Percentiles rank a stretch among this genome's conserved stretches.
Conservation (phyloP, 2,888 invertebrate genomes). For the Lithophane semibrunnea region DNA sequence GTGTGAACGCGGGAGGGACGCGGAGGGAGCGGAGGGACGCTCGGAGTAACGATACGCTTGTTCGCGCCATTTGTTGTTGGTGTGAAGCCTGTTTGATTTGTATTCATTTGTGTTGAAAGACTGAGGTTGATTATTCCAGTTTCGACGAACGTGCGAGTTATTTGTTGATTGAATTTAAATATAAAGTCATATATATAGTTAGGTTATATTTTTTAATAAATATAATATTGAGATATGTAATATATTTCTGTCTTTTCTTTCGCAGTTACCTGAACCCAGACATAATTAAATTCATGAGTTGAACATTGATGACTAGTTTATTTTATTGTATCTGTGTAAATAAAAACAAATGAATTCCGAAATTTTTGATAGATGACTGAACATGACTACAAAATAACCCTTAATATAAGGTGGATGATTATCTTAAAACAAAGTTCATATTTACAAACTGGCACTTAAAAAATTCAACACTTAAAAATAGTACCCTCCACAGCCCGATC, state of each 20-base stretch:
- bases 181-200: slow-evolving; percentile 91
- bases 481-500: slow-evolving; percentile 25
- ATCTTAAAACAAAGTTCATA: slow-evolving; percentile 32
- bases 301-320: slow-evolving; percentile 69
- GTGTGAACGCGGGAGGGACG: slow-evolving; percentile 57
- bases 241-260: slow-evolving; percentile 80
- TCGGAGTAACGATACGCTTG: slow-evolving; percentile 73
- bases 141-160: slow-evolving; percentile 89
- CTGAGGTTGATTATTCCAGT: slow-evolving; percentile 90
- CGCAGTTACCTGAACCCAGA: background rate
- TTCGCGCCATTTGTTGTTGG: slow-evolving; percentile 79
- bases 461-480: slow-evolving; percentile 27
- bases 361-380: background rate
- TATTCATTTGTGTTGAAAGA: slow-evolving; percentile 89
- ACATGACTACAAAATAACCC: slow-evolving; percentile 37
- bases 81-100: slow-evolving; percentile 81
- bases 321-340: slow-evolving; percentile 12
- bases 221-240: slow-evolving; percentile 91
- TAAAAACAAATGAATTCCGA: slow-evolving; percentile 13
- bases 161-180: slow-evolving; percentile 90
- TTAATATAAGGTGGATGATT: slow-evolving; percentile 63
- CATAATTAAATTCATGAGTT: background rate
- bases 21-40: slow-evolving; percentile 57
- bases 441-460: slow-evolving; percentile 62
- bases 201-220: slow-evolving; percentile 91